Base-by-base conservation (phyloP, 92 coral and sea anemone species). In the Isaurus tuberculatus region DNA sequence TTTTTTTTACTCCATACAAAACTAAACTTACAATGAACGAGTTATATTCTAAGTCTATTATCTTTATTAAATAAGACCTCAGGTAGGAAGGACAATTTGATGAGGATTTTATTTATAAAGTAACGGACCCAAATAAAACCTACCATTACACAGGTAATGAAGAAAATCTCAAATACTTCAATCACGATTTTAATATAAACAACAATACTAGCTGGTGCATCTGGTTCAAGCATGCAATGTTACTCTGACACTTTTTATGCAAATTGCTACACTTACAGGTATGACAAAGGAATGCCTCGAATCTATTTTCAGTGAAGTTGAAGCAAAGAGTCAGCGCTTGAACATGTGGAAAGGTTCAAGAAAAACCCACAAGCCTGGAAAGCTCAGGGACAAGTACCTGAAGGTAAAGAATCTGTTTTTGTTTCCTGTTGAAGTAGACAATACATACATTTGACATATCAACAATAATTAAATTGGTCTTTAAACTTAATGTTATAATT, bases 271-370 rank as follows among this genome's bases (percentile, higher is more conserved):
- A 17, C 26, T 65, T 85, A 7, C 75, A 86, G 90, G 90, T 71
- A 86, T 86, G 90, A 86, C 77, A 20, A 86, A 86, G 85, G 90
- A 86, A 60, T 86, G 86, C 65, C 86, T 86, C 60, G 86, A 86
- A 64, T 74, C 80, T 70, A 72, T 86, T 80, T 86, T 61, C 86
- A 71, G 58, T 79, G 86, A 86, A 80, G 75, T 89, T 36, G 67
- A 89, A 81, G 80, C 43, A 79, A 89, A 89, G 63, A 65, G 86
- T 70, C 67, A 79, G 33, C 83, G 86, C 75, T 84, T 78, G 73
- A 84, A 77, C 88, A 49, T 79, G 85, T 84, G 91, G 88, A 88
- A 88, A 51, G 91, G 91, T 70, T 69, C 88, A 43, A 69, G 71
- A 84, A 88, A 84, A 84, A 60, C 91, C 10, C 74, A 36, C 74